phyloP scores from a whole-genome alignment of 2,888 invertebrate species.

The Rutpela maculata region DNA sequence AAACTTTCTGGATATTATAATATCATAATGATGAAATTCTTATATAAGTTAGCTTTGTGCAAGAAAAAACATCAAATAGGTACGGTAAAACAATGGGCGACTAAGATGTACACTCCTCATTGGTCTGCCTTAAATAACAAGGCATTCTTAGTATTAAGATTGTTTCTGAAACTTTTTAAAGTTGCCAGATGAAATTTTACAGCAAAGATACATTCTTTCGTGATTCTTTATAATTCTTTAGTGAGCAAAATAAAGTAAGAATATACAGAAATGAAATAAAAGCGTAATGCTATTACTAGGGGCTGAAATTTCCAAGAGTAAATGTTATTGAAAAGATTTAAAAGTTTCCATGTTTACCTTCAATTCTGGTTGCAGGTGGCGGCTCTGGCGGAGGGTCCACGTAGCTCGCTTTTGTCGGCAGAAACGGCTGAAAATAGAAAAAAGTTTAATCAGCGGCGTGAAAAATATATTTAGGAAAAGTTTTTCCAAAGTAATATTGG shows the following conservation, averaged over 20 bases:
- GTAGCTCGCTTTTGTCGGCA: slow-evolving; percentile 61
- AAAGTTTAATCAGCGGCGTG: slow-evolving; percentile 19
- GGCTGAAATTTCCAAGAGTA: slow-evolving; percentile 32
- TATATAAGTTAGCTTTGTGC: slow-evolving; percentile 69
- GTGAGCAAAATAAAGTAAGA: slow-evolving; percentile 50
- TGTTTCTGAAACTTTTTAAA: slow-evolving; percentile 66
- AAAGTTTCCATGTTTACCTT: slow-evolving; percentile 64
- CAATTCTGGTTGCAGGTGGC: slow-evolving; percentile 66
- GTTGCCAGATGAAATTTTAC: slow-evolving; percentile 68
- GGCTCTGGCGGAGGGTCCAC: slow-evolving; percentile 65
- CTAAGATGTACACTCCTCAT: slow-evolving; percentile 43
- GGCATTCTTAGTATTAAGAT: slow-evolving; percentile 69
- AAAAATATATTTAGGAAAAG: slow-evolving; percentile 15
- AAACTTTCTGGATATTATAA: slow-evolving; percentile 54
- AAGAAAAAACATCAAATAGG: slow-evolving; percentile 67
- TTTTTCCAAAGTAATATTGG: slow-evolving; percentile 3
- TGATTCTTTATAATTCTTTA: slow-evolving; percentile 65
- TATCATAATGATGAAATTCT: slow-evolving; percentile 71
- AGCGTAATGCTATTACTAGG: slow-evolving; percentile 52
- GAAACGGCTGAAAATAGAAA: slow-evolving; percentile 64
- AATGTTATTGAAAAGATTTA: slow-evolving; percentile 40
- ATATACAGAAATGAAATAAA: slow-evolving; percentile 65
- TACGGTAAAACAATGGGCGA: slow-evolving; percentile 66
- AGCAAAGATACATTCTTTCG: slow-evolving; percentile 67
- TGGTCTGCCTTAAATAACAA: slow-evolving; percentile 58